A percentile compares a stretch with the other conserved stretches of the same genome.
Conservation (phyloP, 2,888 invertebrate genomes). For the Pomacea canaliculata region DNA sequence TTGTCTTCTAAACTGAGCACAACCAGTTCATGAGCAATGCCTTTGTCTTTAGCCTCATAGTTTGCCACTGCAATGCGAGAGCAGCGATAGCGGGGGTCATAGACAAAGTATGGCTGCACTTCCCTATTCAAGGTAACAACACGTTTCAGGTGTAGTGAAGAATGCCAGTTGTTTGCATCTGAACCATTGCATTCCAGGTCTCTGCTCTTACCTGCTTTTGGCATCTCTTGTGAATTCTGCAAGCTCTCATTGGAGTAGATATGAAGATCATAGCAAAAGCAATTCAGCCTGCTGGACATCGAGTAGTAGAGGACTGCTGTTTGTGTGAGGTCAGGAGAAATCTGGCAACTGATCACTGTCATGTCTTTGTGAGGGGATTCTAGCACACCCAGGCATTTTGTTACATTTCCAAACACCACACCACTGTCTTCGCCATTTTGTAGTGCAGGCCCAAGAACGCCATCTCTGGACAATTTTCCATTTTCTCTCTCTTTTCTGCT, state of each 20-base stretch:
- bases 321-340: slow-evolving; percentile 37
- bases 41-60: slow-evolving; percentile 27
- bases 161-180: background rate
- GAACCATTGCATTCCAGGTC: background rate
- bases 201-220: background rate
- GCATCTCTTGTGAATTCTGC: background rate
- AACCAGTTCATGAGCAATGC: slow-evolving; percentile 35
- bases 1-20: slow-evolving; percentile 27
- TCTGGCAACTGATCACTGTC: slow-evolving; percentile 39
- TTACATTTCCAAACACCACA: background rate
- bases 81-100: slow-evolving; percentile 38
- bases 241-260: slow-evolving; percentile 30
- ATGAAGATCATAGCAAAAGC: slow-evolving; percentile 39
- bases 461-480: background rate
- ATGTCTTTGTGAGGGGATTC: slow-evolving; percentile 33
- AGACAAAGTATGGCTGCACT: slow-evolving; percentile 42
- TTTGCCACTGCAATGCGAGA: slow-evolving; percentile 38
- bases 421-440: background rate
- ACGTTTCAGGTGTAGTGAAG: slow-evolving; percentile 30
- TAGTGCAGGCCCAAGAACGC: background rate
- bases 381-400: slow-evolving; percentile 25
- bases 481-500: background rate
- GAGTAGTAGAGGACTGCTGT: slow-evolving; percentile 38
- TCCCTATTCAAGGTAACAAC: slow-evolving; percentile 34
- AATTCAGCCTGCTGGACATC: slow-evolving; percentile 7